A percentile compares a stretch with the other conserved stretches of the same genome.
Evolutionary conservation across 2,888 invertebrate genomes (phyloP).

Genomic region (Synanthedon tipuliformis): DNA sequence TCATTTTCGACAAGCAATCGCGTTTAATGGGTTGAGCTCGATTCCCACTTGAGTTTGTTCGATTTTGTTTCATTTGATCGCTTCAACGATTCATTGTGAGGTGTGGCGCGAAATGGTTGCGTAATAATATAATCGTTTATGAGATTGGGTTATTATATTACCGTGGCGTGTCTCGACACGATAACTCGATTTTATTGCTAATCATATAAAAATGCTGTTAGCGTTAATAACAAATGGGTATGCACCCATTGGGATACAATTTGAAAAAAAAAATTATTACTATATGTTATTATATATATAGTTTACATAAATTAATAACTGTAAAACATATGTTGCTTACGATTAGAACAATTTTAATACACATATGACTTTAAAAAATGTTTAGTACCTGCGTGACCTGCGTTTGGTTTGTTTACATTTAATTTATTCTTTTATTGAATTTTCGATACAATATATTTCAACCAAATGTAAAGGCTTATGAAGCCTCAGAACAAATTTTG

Average conservation of each 20-base stretch:
- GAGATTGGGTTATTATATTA: not conserved
- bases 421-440: too few species aligned
- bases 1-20: constrained; percentile 66
- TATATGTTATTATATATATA: too few species aligned
- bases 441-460: too few species aligned
- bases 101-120: constrained; percentile 21
- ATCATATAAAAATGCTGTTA: not conserved
- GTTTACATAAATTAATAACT: too few species aligned
- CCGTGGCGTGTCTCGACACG: not conserved
- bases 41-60: constrained; percentile 63
- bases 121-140: constrained; percentile 13
- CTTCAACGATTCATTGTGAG: constrained; percentile 36
- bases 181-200: not conserved
- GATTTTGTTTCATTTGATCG: constrained; percentile 58
- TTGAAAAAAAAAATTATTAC: not conserved
- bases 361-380: too few species aligned
- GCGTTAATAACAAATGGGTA: not conserved
- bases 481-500: too few species aligned
- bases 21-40: constrained; percentile 58
- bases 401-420: too few species aligned
- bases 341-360: too few species aligned
- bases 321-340: too few species aligned
- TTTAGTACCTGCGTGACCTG: too few species aligned
- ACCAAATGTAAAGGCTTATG: too few species aligned
- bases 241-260: not conserved